Evolutionary conservation across 92 coral and sea anemone genomes (phyloP).

Genomic region (Palythoa heliodiscus): DNA sequence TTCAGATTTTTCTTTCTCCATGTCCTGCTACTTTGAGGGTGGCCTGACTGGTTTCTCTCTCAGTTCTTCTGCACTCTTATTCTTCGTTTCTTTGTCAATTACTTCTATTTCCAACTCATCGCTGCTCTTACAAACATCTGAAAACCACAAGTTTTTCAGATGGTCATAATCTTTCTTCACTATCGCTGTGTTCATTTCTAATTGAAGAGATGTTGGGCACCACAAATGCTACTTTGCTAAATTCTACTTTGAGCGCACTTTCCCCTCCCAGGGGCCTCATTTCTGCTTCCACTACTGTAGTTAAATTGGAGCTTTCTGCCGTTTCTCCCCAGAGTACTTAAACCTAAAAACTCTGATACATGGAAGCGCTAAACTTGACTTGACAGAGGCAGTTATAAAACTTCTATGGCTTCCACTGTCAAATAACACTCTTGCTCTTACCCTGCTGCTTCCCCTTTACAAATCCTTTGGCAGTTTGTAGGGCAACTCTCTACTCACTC

Average conservation of each 20-base stretch:
- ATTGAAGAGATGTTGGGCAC: constrained; percentile 23
- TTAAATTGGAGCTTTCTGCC: neutral
- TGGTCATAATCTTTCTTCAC: constrained; percentile 24
- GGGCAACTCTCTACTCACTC: no score
- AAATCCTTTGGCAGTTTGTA: neutral
- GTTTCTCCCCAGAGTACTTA: neutral
- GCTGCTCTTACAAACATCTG: constrained; percentile 14
- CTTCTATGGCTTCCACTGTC: neutral
- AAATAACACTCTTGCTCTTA: constrained; percentile 15
- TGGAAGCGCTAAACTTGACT: neutral
- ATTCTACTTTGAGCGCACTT: neutral
- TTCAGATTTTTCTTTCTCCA: no score
- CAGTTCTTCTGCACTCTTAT: no score
- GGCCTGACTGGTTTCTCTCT: no score
- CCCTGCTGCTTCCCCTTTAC: neutral
- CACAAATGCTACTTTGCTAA: constrained; percentile 27
- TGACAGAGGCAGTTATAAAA: constrained; percentile 15
- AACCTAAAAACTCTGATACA: neutral
- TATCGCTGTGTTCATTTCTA: constrained; percentile 23
- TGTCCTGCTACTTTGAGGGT: no score
- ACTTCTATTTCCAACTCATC: neutral
- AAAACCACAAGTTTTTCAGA: constrained; percentile 18
- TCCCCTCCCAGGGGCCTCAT: no score
- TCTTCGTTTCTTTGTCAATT: no score
- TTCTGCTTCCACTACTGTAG: constrained; percentile 20